Conservation (phyloP, 2,113 vertebrate species). For the Ictalurus punctatus region DNA sequence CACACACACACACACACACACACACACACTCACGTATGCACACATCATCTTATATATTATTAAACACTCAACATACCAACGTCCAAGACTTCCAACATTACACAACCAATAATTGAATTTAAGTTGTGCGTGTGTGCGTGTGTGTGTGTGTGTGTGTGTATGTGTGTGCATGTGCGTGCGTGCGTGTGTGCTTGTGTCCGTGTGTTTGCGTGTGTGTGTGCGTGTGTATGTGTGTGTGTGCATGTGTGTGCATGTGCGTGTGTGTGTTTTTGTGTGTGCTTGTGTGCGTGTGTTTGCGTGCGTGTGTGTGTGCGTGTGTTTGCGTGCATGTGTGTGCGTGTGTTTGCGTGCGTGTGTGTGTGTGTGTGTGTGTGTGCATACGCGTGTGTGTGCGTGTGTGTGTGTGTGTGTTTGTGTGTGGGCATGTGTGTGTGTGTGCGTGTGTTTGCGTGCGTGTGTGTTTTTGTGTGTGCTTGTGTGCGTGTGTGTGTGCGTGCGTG, state of each 20-base stretch:
- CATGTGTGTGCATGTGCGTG: not conserved
- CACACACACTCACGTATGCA: not conserved
- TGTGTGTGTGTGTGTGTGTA: conserved; percentile 12
- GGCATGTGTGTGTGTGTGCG: not conserved
- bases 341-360: conserved; percentile 7
- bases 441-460: conserved; percentile 5
- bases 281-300: not conserved
- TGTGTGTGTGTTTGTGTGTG: not conserved
- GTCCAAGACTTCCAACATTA: not conserved
- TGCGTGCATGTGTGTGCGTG: conserved; percentile 5
- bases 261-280: too few species aligned
- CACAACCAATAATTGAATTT: not conserved
- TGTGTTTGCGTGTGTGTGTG: conserved; percentile 2
- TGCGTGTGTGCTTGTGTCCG: conserved; percentile 6
- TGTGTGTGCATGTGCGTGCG: not conserved
- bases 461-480: not conserved
- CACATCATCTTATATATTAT: not conserved
- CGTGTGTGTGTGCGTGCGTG: not conserved
- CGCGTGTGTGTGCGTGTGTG: conserved; percentile 2
- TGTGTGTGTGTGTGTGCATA: conserved; percentile 10
- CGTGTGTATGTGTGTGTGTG: not conserved
- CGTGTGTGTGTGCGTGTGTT: conserved; percentile 9
- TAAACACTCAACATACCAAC: not conserved
- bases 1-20: not conserved
- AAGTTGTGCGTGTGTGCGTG: not conserved